These are phyloP conservation scores for Andinoacara biseriatus DNA, from an alignment of 2,113 vertebrate genomes.

Conservation along the genomic window DNA sequence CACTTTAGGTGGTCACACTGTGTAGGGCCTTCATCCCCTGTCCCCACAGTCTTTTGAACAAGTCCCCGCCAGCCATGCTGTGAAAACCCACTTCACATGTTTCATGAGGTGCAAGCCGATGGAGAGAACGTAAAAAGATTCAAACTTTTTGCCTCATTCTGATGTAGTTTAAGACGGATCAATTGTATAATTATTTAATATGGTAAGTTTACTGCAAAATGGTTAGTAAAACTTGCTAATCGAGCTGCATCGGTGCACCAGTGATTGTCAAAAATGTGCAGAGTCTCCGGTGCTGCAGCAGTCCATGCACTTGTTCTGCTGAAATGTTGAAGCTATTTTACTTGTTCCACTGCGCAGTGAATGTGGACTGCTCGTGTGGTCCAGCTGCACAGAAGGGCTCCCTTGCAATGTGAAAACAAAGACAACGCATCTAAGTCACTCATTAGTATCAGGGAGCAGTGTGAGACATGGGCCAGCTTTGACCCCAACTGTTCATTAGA, in stretches of 20 bases:
- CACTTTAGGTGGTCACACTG: conserved; percentile 53
- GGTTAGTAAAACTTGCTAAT: not conserved
- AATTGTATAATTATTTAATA: not conserved
- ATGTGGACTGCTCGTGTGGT: not conserved
- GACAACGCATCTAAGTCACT: conserved; percentile 51
- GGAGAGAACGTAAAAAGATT: not conserved
- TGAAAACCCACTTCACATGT: conserved; percentile 75
- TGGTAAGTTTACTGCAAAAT: not conserved
- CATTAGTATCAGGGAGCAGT: conserved; percentile 53
- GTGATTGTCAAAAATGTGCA: not conserved
- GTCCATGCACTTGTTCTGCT: not conserved
- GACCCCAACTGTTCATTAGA: conserved; percentile 70
- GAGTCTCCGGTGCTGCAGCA: not conserved
- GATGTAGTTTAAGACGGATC: not conserved
- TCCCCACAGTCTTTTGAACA: conserved; percentile 58
- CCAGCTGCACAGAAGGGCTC: conserved; percentile 25
- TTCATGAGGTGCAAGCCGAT: conserved; percentile 39
- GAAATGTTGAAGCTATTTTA: conserved; percentile 8
- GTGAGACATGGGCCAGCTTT: conserved; percentile 54
- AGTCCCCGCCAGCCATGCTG: conserved; percentile 52
- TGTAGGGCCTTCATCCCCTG: conserved; percentile 39
- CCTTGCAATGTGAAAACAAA: conserved; percentile 36
- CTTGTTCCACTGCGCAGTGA: not conserved
- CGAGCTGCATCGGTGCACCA: not conserved
- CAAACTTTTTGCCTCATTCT: not conserved